Conservation (phyloP, 2,797 vertebrate species). For the Botia kubotai region DNA sequence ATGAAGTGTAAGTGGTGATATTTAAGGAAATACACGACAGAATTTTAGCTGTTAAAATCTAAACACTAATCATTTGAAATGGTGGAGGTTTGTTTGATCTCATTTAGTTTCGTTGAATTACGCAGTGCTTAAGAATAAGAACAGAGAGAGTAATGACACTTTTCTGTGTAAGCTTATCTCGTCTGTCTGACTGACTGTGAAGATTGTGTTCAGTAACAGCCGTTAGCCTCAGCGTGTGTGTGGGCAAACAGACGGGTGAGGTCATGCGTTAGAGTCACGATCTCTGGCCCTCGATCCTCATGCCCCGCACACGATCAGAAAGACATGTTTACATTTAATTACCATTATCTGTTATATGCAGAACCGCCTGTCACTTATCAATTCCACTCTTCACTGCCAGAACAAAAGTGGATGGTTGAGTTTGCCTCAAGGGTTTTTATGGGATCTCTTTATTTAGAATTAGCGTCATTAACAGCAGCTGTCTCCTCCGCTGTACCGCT, state of each 20-base stretch:
- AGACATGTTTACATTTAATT: conserved; percentile 63
- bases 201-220: conserved; percentile 55
- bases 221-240: conserved; percentile 57
- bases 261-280: conserved; percentile 44
- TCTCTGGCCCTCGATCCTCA: conserved; percentile 23
- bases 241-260: conserved; percentile 57
- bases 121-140: background rate
- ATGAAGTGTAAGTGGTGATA: background rate
- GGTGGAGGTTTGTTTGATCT: conserved; percentile 1
- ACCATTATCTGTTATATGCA: conserved; percentile 53
- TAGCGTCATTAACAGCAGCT: conserved; percentile 53
- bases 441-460: conserved; percentile 52
- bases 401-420: conserved; percentile 46
- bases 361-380: conserved; percentile 49
- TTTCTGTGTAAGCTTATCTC: conserved; percentile 52
- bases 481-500: conserved; percentile 45
- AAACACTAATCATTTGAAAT: conserved; percentile 22
- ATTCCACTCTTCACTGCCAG: conserved; percentile 45
- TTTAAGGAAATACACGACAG: conserved; percentile 7
- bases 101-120: conserved; percentile 12
- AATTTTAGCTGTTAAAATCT: conserved; percentile 3
- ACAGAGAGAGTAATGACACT: conserved; percentile 33
- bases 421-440: conserved; percentile 49
- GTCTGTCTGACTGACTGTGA: conserved; percentile 54
- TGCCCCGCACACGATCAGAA: conserved; percentile 20